Evolutionary conservation across 92 coral and sea anemone genomes (phyloP).

Genomic region (Blastomussa wellsi): DNA sequence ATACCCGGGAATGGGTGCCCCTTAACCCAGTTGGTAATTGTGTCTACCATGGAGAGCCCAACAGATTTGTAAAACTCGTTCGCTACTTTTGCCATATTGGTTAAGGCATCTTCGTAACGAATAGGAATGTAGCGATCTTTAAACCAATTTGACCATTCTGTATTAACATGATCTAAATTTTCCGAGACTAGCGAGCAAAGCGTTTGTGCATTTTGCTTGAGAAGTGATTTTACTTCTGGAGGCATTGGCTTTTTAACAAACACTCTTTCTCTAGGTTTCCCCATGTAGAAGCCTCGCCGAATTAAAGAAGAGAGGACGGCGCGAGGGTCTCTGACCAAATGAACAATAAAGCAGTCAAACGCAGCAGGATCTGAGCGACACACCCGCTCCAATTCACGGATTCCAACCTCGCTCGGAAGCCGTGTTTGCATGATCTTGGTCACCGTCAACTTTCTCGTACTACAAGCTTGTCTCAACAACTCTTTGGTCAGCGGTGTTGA

Average conservation of each 20-base stretch:
- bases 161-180: not conserved
- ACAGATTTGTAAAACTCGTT: not conserved
- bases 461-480: not conserved
- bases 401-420: not conserved
- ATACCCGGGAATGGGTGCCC: not conserved
- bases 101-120: constrained; percentile 8
- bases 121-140: not conserved
- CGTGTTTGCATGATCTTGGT: not conserved
- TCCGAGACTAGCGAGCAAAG: not conserved
- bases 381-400: not conserved
- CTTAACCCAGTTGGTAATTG: not conserved
- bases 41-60: constrained; percentile 5
- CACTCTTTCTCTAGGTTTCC: accelerated
- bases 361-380: not conserved
- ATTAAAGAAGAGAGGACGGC: not conserved
- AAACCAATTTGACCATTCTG: constrained; percentile 11
- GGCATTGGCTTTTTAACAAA: not conserved
- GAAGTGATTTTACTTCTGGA: not conserved
- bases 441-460: not conserved
- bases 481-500: not conserved
- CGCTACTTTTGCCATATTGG: not conserved
- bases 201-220: not conserved
- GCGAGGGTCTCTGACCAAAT: not conserved
- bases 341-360: constrained; percentile 4
- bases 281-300: not conserved